Evolutionary conservation across 2,797 vertebrate genomes (phyloP), one percentile per base, ranked within the genome.

Genomic region (Mus spretus): DNA sequence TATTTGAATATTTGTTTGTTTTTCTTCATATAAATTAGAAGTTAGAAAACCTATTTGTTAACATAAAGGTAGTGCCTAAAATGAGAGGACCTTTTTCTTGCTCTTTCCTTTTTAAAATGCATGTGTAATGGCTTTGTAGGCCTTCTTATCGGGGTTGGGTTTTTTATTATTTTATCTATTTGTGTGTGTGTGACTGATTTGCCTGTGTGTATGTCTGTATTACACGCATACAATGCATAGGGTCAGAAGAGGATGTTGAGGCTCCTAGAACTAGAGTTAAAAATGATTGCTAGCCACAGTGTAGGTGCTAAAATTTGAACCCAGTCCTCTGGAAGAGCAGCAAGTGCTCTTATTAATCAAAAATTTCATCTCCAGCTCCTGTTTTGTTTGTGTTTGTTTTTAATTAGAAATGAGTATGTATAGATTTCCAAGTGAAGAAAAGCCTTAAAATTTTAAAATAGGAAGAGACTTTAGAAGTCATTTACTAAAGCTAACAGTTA

Each of bases 21-120:
- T 97, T 40, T 96, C 31, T 37, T 78, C 67, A 1, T 82, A 67
- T 31, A 88, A 91, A 6, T 94, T 93, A 94, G 40, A 89, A 40
- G 22, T 89, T 82, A 83, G 70, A 65, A 91, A 94, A 84, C 78
- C 47, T 31, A 95, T 85, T 95, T 12, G 80, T 87, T 17, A 84
- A 8, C 67, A 22, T 61, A 91, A n/a, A 31, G 22, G 22, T 14
- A 63, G 47, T 95, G 9, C 13, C 65, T 96, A 84, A 93, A 92
- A 78, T 74, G 47, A 34, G 4, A 77, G 89, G 26, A 40, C 24
- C 1, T 13, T 83, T 91, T 93, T 28, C 65, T 34, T 34, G 37
- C 22, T 55, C 11, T 40, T 83, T 14, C 37, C 57, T 22, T 31
- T 40, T 75, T 20, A 40, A 74, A 95, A 77, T 24, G 17, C 57